Conservation (phyloP, 1,140 invertebrate genomes). For the Zaprionus davidi region DNA sequence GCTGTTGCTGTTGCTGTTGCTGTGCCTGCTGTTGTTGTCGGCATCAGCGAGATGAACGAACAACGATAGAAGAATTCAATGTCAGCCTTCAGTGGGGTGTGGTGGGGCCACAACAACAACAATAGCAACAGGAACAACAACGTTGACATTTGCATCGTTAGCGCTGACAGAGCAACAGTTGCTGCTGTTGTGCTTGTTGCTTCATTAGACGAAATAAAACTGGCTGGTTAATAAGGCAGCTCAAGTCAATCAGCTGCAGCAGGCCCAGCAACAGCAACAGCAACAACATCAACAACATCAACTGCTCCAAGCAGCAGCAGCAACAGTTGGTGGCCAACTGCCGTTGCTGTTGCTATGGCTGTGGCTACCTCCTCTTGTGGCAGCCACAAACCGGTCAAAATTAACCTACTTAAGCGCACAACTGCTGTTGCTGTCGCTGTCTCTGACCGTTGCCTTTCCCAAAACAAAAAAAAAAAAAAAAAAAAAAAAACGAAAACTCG, state of each 20-base stretch:
- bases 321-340: slow-evolving; percentile 64
- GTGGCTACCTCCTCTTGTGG: slow-evolving; percentile 32
- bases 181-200: slow-evolving; percentile 58
- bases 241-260: slow-evolving; percentile 66
- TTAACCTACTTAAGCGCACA: slow-evolving; percentile 75
- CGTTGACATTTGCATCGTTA: slow-evolving; percentile 64
- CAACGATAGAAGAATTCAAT: slow-evolving; percentile 49
- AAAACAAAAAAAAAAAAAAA: slow-evolving; percentile 21
- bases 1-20: not conserved
- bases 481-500: slow-evolving; percentile 18
- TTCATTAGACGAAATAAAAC: slow-evolving; percentile 67
- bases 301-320: slow-evolving; percentile 18
- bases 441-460: slow-evolving; percentile 54
- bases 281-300: slow-evolving; percentile 16
- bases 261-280: slow-evolving; percentile 28
- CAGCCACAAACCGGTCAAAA: slow-evolving; percentile 76
- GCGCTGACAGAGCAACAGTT: slow-evolving; percentile 34
- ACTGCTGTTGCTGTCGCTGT: slow-evolving; percentile 36
- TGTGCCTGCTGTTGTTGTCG: slow-evolving; percentile 14
- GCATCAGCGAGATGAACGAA: slow-evolving; percentile 46
- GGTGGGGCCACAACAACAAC: slow-evolving; percentile 22
- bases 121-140: not conserved
- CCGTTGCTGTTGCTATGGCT: slow-evolving; percentile 39
- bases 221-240: slow-evolving; percentile 66
- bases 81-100: slow-evolving; percentile 30